phyloP scores from a whole-genome alignment of 1,140 invertebrate genomes.

The Brachystomella parvula region DNA sequence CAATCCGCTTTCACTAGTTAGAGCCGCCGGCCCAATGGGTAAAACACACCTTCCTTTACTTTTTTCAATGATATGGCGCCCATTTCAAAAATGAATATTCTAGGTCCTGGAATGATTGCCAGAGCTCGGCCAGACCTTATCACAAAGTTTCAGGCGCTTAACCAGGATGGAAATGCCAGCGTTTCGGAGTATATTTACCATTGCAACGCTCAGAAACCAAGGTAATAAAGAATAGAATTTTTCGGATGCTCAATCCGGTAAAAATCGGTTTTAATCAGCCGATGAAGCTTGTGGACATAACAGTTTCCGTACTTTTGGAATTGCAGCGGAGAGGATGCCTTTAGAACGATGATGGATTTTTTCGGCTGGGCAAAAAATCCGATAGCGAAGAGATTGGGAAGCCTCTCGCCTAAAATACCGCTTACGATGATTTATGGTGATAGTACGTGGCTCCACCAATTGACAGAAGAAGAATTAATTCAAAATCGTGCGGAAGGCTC shows the following conservation, averaged over 20 bases:
- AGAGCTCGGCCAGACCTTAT: constrained; percentile 78
- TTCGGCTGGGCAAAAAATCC: constrained; percentile 95
- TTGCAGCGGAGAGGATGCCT: constrained; percentile 21
- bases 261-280: background rate
- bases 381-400: constrained; percentile 48
- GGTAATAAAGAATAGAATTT: constrained; percentile 42
- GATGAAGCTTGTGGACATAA: background rate
- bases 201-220: constrained; percentile 85
- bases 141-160: constrained; percentile 69
- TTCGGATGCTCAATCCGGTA: background rate
- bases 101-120: constrained; percentile 66
- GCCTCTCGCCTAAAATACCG: background rate
- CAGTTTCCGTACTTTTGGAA: background rate
- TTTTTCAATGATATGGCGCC: background rate
- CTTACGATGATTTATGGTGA: constrained; percentile 10
- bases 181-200: constrained; percentile 93
- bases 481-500: background rate
- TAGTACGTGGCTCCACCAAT: background rate
- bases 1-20: constrained; percentile 81
- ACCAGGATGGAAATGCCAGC: constrained; percentile 51
- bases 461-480: background rate
- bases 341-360: constrained; percentile 70
- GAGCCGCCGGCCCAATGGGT: constrained; percentile 85
- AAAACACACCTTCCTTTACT: too few species aligned
- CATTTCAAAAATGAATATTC: too few species aligned